Percentiles rank a stretch among this genome's conserved stretches.
Evolutionary conservation across 2,113 vertebrate genomes (phyloP).

Genomic region (Macaca nemestrina): DNA sequence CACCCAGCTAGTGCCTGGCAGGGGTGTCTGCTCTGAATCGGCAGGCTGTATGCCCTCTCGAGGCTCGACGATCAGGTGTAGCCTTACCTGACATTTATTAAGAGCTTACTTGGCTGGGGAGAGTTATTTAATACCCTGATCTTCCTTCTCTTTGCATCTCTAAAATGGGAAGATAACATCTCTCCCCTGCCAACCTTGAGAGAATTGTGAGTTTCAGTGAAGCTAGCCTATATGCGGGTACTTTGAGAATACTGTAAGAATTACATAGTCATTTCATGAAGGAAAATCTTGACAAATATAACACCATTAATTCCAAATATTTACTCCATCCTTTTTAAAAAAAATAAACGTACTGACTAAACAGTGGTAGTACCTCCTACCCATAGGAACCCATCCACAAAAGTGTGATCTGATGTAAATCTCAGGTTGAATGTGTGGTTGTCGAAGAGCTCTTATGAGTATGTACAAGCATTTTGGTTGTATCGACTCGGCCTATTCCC

Average conservation of each 20-base stretch:
- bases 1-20: not conserved
- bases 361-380: not conserved
- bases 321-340: not conserved
- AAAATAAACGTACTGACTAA: not conserved
- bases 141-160: not conserved
- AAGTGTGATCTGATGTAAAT: not conserved
- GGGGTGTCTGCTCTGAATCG: not conserved
- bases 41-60: not conserved
- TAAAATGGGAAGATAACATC: not conserved
- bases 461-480: not conserved
- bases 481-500: fast-evolving
- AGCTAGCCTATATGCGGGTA: fast-evolving
- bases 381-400: not conserved
- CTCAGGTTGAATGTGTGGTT: fast-evolving
- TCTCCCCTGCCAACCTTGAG: fast-evolving
- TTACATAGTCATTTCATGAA: not conserved
- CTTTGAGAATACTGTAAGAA: not conserved
- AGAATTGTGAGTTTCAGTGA: not conserved
- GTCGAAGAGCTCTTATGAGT: not conserved
- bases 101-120: not conserved
- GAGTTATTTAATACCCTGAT: too few species aligned
- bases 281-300: not conserved
- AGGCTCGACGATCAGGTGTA: not conserved
- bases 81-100: not conserved
- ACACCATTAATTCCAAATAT: not conserved